These are phyloP conservation scores for Piscicola geometra DNA, from an alignment of 2,888 invertebrate genomes.

Conservation along the genomic window DNA sequence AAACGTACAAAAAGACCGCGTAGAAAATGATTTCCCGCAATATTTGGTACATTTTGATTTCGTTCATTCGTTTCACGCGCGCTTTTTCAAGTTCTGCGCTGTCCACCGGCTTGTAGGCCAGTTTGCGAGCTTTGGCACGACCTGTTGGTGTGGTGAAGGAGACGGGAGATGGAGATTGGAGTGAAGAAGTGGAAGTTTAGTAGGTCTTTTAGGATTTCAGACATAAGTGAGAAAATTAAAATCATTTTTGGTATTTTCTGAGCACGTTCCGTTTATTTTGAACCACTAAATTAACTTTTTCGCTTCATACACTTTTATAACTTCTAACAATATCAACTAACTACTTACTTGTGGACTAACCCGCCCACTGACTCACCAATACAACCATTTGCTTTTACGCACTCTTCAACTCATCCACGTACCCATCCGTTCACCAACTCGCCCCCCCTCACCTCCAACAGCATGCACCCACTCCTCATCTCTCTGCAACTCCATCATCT, in stretches of 20 bases:
- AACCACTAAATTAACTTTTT: too few relatives aligned
- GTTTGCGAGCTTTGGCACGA: constrained; percentile 40
- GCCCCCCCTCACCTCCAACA: constrained; percentile 28
- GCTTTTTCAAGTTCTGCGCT: constrained; percentile 52
- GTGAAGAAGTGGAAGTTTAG: too few relatives aligned
- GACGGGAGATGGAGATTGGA: too few relatives aligned
- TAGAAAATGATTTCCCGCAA: constrained; percentile 57
- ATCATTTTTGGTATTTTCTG: too few relatives aligned
- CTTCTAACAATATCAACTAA: neutral
- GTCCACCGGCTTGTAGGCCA: constrained; percentile 54
- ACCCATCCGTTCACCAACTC: neutral
- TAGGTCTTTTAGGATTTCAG: too few relatives aligned
- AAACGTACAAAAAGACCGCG: constrained; percentile 57
- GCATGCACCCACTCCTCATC: constrained; percentile 54
- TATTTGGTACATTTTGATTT: constrained; percentile 57
- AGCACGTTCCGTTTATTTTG: too few relatives aligned
- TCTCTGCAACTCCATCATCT: constrained; percentile 42
- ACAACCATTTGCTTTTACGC: too few relatives aligned
- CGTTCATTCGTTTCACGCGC: constrained; percentile 54
- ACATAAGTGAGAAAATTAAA: too few relatives aligned
- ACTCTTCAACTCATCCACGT: neutral
- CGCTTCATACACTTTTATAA: neutral
- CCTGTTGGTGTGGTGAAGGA: too few relatives aligned
- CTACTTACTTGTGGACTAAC: neutral
- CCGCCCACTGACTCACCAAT: neutral